Conservation (phyloP, 2,797 vertebrate genomes). For the Denticeps clupeoides region DNA sequence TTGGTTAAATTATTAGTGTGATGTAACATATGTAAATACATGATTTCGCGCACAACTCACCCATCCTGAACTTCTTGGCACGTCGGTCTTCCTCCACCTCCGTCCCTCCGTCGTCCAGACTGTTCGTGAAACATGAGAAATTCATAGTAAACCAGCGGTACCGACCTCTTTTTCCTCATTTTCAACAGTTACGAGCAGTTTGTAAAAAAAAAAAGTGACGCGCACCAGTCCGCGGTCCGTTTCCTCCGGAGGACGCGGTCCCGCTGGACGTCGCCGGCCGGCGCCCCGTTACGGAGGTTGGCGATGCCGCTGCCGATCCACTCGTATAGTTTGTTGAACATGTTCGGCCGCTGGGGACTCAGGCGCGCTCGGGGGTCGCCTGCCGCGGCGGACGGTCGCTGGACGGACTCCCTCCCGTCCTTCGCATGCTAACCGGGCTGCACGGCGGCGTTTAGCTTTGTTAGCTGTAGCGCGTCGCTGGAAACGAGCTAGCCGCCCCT, state of each 20-base stretch:
- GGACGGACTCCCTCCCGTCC: conserved; percentile 32
- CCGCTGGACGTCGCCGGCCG: conserved; percentile 32
- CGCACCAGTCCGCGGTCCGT: conserved; percentile 29
- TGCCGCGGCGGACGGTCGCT: conserved; percentile 29
- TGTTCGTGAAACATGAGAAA: conserved; percentile 24
- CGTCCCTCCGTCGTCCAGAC: conserved; percentile 54
- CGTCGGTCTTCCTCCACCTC: conserved; percentile 42
- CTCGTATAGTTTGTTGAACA: conserved; percentile 68
- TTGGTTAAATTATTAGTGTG: no score
- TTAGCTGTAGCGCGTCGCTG: conserved; percentile 3
- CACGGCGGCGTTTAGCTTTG: conserved; percentile 25
- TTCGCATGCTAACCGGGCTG: conserved; percentile 29
- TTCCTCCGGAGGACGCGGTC: conserved; percentile 25
- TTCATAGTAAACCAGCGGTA: no score
- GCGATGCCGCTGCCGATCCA: conserved; percentile 60
- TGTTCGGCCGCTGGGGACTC: conserved; percentile 26
- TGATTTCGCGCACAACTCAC: conserved; percentile 35
- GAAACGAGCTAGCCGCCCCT: conserved; percentile 18
- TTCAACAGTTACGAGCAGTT: no score
- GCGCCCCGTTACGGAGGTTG: conserved; percentile 53
- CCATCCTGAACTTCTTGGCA: conserved; percentile 62
- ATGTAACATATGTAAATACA: no score
- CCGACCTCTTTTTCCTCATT: no score
- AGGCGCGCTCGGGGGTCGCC: conserved; percentile 20
- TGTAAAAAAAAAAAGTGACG: no score